These are phyloP conservation scores for Dermochelys coriacea DNA, from an alignment of 2,797 vertebrate genomes.

Conservation along the genomic window DNA sequence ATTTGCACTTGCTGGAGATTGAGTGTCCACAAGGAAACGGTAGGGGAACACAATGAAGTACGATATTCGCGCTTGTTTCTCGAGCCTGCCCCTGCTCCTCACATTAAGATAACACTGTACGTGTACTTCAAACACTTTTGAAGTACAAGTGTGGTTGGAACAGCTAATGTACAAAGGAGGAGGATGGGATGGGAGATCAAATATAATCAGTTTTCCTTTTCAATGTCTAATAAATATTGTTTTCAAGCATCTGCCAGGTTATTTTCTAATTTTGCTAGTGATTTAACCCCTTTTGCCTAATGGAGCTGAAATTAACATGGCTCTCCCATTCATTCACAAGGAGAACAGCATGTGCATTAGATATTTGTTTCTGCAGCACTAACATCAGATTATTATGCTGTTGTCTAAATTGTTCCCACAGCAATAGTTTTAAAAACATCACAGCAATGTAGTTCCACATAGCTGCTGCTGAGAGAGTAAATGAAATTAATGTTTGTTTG, in stretches of 20 bases:
- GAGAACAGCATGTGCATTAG: fast-evolving
- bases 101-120: not conserved
- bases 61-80: too few species aligned
- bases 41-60: not conserved
- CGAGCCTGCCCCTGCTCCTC: not conserved
- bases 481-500: not conserved
- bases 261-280: fast-evolving
- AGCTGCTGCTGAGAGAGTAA: not conserved
- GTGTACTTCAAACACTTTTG: too few species aligned
- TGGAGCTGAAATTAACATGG: fast-evolving
- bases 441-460: not conserved
- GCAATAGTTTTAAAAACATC: fast-evolving
- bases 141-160: too few species aligned
- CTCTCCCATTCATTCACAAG: not conserved
- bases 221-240: not conserved
- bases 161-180: not conserved
- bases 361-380: not conserved
- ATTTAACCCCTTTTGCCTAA: not conserved
- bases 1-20: fast-evolving
- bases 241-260: not conserved
- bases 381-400: not conserved
- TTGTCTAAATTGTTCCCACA: not conserved
- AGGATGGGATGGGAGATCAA: not conserved
- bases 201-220: not conserved
- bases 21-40: not conserved